Conservation (phyloP, 2,888 invertebrate species). For the Litoditis marina region DNA sequence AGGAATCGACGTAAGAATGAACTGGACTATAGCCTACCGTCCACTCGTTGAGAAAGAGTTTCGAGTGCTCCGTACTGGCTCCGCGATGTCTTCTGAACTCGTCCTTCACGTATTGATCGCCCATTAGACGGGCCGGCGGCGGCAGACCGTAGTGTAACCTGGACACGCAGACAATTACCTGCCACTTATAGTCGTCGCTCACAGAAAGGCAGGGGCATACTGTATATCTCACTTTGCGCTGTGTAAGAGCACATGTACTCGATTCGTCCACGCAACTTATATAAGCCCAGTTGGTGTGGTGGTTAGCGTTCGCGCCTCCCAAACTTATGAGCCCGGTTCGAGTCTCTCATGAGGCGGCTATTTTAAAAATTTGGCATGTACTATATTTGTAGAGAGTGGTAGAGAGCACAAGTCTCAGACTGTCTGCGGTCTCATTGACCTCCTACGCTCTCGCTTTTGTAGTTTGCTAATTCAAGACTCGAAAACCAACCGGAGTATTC, state of each 20-base stretch:
- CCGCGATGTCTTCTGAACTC: slow-evolving; percentile 37
- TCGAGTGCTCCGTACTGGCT: neutral
- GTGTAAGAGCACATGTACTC: no score
- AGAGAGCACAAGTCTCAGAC: neutral
- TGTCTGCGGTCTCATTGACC: no score
- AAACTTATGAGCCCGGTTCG: no score
- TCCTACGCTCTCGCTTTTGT: neutral
- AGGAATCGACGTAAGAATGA: no score
- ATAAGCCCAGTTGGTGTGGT: no score
- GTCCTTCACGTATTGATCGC: slow-evolving; percentile 54
- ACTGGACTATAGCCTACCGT: slow-evolving; percentile 39
- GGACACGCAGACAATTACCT: slow-evolving; percentile 1
- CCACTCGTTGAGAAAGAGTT: slow-evolving; percentile 37
- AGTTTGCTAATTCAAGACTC: neutral
- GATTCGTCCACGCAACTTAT: neutral
- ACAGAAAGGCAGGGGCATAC: no score
- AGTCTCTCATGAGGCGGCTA: no score
- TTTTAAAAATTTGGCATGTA: neutral
- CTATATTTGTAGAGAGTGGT: neutral
- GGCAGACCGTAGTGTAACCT: slow-evolving; percentile 57
- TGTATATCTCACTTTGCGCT: no score
- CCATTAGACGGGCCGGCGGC: slow-evolving; percentile 45
- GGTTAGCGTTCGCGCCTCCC: no score
- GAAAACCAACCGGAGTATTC: slow-evolving; percentile 28
- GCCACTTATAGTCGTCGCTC: neutral